Conservation (phyloP, 2,888 invertebrate genomes). For the Dynastes hyllus region DNA sequence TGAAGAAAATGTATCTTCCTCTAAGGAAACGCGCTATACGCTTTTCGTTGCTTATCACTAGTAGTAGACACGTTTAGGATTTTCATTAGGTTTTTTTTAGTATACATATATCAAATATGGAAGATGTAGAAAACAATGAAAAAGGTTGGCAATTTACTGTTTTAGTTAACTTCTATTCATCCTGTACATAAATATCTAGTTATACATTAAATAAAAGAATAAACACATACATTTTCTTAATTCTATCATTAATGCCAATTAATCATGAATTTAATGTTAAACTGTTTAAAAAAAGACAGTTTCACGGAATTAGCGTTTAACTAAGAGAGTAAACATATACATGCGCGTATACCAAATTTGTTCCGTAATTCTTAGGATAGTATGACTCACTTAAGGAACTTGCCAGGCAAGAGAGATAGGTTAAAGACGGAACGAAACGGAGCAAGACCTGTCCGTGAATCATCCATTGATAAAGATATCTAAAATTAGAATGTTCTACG, state of each 20-base stretch:
- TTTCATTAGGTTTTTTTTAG: no score
- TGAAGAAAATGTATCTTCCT: no score
- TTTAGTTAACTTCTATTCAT: no score
- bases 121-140: no score
- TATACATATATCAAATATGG: no score
- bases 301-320: neutral
- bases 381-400: conserved; percentile 50
- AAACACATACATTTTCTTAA: neutral
- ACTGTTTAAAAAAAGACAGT: neutral
- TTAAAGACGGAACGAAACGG: conserved; percentile 13
- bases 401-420: conserved; percentile 8
- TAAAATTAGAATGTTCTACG: conserved; percentile 49
- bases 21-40: no score
- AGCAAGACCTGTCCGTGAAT: conserved; percentile 43
- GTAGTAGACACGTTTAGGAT: no score
- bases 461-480: conserved; percentile 50
- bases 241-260: neutral
- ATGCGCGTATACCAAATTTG: conserved; percentile 16
- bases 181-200: no score
- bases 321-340: no score
- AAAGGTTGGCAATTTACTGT: no score
- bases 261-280: neutral
- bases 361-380: conserved; percentile 35
- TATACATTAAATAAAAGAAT: no score
- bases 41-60: no score